phyloP scores from a whole-genome alignment of 2,797 vertebrate species.

The Karalla daura region DNA sequence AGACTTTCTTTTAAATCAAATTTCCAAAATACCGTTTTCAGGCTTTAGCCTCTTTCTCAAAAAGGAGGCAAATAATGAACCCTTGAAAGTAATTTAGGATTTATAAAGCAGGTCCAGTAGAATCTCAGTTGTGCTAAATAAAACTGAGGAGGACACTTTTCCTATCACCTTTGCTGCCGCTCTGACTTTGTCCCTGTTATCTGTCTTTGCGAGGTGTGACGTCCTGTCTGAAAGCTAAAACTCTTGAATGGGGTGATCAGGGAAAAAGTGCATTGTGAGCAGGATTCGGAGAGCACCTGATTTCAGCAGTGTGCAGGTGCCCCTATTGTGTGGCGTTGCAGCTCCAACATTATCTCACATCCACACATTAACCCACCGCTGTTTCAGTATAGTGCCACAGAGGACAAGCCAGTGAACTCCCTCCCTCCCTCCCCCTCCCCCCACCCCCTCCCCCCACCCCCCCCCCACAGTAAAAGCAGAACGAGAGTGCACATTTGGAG shows the following conservation, averaged over 20 bases:
- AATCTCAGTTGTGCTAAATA: slow-evolving; percentile 39
- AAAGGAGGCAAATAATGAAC: slow-evolving; percentile 25
- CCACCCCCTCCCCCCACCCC: too few relatives aligned
- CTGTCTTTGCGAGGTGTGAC: slow-evolving; percentile 27
- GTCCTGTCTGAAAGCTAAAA: slow-evolving; percentile 35
- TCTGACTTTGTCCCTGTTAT: slow-evolving; percentile 9
- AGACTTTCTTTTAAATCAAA: not conserved
- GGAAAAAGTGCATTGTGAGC: slow-evolving; percentile 72
- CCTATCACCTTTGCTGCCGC: slow-evolving; percentile 16
- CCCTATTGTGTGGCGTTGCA: slow-evolving; percentile 43
- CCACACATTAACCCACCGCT: slow-evolving; percentile 37
- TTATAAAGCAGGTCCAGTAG: slow-evolving; percentile 20
- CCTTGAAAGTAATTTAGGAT: slow-evolving; percentile 32
- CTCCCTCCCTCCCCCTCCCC: slow-evolving; percentile 27
- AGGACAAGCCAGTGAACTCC: slow-evolving; percentile 21
- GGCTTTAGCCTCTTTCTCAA: slow-evolving; percentile 23
- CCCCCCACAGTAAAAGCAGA: slow-evolving; percentile 49
- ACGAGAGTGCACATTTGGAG: slow-evolving; percentile 68
- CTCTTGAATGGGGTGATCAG: slow-evolving; percentile 43
- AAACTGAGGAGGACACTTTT: slow-evolving; percentile 35
- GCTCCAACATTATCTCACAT: slow-evolving; percentile 34
- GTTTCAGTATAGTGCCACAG: slow-evolving; percentile 39
- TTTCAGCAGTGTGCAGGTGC: slow-evolving; percentile 63
- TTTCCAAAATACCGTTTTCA: slow-evolving; percentile 1
- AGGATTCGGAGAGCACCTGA: slow-evolving; percentile 67